Base-by-base conservation (phyloP, 2,113 vertebrate genomes). In the Podocnemis expansa region DNA sequence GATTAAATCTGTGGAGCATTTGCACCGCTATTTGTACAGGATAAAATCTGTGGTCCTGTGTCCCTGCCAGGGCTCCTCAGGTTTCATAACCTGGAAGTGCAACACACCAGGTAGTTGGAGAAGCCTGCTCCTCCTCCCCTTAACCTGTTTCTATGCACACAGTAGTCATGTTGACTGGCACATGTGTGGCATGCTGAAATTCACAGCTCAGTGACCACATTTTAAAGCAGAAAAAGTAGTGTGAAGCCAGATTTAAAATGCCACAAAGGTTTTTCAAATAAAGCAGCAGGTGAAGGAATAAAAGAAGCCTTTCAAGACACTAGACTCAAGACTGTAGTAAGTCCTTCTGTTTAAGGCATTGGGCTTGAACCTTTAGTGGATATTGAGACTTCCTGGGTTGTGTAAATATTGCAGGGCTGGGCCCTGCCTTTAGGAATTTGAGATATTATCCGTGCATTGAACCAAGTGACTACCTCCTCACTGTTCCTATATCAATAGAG, bases 1-100 rank as follows among this genome's bases (percentile, higher is more conserved):
- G 49, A 82, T 73, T 22, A 0, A 5, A 27, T 78, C 38, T 4
- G 34, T 79, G 80, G 51, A 1, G 0, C 5, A 7, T 75, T 73
- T 27, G 8, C 82, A 43, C 63, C 41, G 14, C 34, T 1, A 2
- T 81, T 52, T 0, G 0, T 4, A 55, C n/a, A 49, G 56, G 86
- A 82, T 63, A 16, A 0, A 1, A 8, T 43, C 13, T 2, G 63
- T 0, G 10, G 38, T 43, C 24, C 25, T 43, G 22, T 4, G 22
- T 43, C 22, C 24, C 73, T 75, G 73, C 34, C n/a, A 21, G 8
- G 63, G 34, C 63, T 38, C 34, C 38, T 67, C 8, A n/a, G 41
- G 11, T 27, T 43, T 11, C 19, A 22, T 6, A 43, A 14, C 7
- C 38, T 11, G 10, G 6, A 76, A 25, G 19, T n/a, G 83, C 8